Evolutionary conservation across 1,140 invertebrate species (phyloP), one percentile per base, ranked within the genome.

Genomic region (Caerostris darwini): DNA sequence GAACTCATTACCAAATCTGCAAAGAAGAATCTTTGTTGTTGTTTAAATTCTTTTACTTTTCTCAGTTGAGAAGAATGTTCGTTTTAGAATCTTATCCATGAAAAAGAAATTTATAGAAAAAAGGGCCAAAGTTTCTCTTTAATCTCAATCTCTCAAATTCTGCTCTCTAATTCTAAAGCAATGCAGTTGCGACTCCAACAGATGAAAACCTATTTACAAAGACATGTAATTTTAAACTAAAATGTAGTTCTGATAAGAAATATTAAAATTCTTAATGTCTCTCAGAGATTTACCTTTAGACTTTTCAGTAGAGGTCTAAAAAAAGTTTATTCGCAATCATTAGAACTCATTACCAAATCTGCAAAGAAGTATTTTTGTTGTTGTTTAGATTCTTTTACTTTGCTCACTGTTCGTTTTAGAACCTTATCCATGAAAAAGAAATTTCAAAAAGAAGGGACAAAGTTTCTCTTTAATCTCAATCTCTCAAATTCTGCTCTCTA

Each of bases 401-500:
- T 12, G 19, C 19, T 3, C 69, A 34, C 50, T 77, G 71, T 53
- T 77, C 71, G 53, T 77, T 77, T 77, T 50, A 77, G 71, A 77
- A 34, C 69, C 69, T 34, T 77, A 10, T 34, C 69, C 7, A 10
- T 5, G 53, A 50, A 12, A 12, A 6, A 12, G 71, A 53, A 5
- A 34, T 34, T 34, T 34, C 0, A 10, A 50, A 77, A 50, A 19
- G 50, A 77, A 34, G 12, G 50, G 19, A 19, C 34, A 10, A 34
- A 77, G 71, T 12, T 77, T 50, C 71, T 77, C 71, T 77, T 77
- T 71, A 85, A 85, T 85, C 57, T 85, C 54, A 85, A 17, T 57
- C 57, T 85, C 83, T 34, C 54, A 85, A n/a, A 85, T 85, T 57
- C 83, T 85, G 3, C 83, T n/a, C 17, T 58, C 86, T 67, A 54